These are phyloP conservation scores for Stictonetta naevosa DNA, from an alignment of 2,113 vertebrate species.

Conservation along the genomic window DNA sequence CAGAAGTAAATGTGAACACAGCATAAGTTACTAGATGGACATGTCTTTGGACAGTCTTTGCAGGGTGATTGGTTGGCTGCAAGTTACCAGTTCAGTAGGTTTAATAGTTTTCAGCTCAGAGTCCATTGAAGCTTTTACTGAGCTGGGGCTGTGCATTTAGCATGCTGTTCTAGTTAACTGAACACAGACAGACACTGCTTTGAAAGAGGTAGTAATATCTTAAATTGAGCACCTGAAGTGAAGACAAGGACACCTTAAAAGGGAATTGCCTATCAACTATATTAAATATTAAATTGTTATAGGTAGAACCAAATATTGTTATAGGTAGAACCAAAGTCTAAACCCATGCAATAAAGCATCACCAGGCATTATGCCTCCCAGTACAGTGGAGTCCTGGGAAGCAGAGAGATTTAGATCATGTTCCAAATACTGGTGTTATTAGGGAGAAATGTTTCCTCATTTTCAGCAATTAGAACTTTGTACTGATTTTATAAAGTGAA, in stretches of 20 bases:
- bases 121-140: not conserved
- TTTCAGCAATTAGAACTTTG: not conserved
- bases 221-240: not conserved
- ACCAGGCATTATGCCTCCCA: not conserved
- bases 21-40: not conserved
- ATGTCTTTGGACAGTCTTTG: constrained; percentile 42
- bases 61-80: constrained; percentile 1
- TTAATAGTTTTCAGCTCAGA: constrained; percentile 43
- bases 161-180: not conserved
- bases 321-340: not conserved
- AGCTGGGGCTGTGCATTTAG: not conserved
- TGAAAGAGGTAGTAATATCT: too few species aligned
- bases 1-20: not conserved
- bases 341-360: accelerated
- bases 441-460: not conserved
- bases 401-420: not conserved
- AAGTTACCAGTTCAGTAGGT: not conserved
- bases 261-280: not conserved
- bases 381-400: not conserved
- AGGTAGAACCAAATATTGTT: not conserved
- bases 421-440: not conserved
- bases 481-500: not conserved
- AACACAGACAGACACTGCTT: too few species aligned
- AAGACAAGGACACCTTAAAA: not conserved
- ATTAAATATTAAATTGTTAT: not conserved